A percentile compares a stretch with the other conserved stretches of the same genome.
Evolutionary conservation across 2,797 vertebrate genomes (phyloP).

Genomic region (Gallinago solitaria): DNA sequence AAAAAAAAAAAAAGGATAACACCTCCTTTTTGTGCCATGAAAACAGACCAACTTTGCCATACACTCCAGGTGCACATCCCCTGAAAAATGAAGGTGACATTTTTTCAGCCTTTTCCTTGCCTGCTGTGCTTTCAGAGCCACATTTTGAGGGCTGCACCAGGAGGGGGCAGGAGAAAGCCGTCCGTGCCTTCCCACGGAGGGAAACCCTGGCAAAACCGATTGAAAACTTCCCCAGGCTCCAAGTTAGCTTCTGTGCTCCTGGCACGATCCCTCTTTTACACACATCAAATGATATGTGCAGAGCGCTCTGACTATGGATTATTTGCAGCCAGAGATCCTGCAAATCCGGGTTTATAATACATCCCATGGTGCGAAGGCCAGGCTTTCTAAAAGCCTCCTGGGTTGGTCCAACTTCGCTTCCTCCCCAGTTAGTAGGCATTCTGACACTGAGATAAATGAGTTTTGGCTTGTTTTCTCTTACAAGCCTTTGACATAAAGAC

Average conservation of each 20-base stretch:
- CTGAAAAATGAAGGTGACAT: constrained; percentile 17
- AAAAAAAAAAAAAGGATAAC: background rate
- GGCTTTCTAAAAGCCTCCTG: background rate
- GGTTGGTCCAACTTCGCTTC: background rate
- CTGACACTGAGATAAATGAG: constrained; percentile 39
- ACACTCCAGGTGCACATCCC: background rate
- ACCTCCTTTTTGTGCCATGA: background rate
- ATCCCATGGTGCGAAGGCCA: background rate
- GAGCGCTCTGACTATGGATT: constrained; percentile 10
- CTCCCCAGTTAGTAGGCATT: background rate
- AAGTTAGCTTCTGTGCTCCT: constrained; percentile 50
- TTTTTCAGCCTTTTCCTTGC: background rate
- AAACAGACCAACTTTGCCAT: background rate
- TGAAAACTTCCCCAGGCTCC: constrained; percentile 47
- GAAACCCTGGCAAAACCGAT: constrained; percentile 36
- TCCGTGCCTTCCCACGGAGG: background rate
- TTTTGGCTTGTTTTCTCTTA: constrained; percentile 21
- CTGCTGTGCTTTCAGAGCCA: background rate
- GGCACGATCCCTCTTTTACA: constrained; percentile 38
- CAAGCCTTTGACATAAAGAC: background rate
- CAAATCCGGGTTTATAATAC: constrained; percentile 52
- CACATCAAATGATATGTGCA: constrained; percentile 43
- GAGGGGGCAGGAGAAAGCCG: constrained; percentile 70
- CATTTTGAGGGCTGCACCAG: constrained; percentile 56
- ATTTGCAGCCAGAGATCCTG: constrained; percentile 36